phyloP scores from a whole-genome alignment of 2,113 vertebrate species.

The human region GRCh38 chr1:75846501-75847000 shows the following conservation, averaged over 20 bases:
- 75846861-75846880: background rate
- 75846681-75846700: background rate
- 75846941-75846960: background rate
- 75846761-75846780: background rate
- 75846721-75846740: background rate
- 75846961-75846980: background rate
- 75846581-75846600: background rate
- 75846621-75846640: background rate
- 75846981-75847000: background rate
- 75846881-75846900: background rate
- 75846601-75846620: background rate
- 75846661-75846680: background rate
- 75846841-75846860: background rate
- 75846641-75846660: background rate
- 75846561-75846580: background rate
- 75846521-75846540: background rate
- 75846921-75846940: background rate
- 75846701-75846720: background rate
- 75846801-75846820: background rate
- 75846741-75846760: background rate
- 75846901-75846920: background rate
- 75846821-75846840: background rate
- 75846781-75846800: background rate
- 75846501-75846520: background rate
- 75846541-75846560: background rate